A percentile compares a stretch with the other conserved stretches of the same genome.
These are phyloP conservation scores for Zosterops pallidus DNA, from an alignment of 2,113 vertebrate genomes.

Conservation along the genomic window DNA sequence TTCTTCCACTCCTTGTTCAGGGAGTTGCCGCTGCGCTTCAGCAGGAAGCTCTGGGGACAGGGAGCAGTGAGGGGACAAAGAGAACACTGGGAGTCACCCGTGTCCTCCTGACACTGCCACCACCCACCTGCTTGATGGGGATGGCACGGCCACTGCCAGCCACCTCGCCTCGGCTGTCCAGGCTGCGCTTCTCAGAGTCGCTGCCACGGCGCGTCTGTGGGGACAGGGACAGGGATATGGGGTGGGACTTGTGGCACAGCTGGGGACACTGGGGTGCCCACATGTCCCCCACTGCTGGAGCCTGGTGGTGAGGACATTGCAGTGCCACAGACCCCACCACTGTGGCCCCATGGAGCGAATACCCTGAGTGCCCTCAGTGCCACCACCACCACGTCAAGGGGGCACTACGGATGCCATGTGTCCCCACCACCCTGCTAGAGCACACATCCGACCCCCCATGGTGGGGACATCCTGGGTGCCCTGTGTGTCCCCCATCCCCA, in stretches of 20 bases:
- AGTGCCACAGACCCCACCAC: not conserved
- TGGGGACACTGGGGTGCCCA: not conserved
- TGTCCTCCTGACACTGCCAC: rapidly evolving
- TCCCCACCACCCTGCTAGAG: not conserved
- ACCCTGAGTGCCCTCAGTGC: not conserved
- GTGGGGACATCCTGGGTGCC: not conserved
- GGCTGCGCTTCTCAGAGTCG: slow-evolving; percentile 86
- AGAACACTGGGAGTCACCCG: rapidly evolving
- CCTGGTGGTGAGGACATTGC: not conserved
- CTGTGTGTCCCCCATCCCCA: too few relatives aligned
- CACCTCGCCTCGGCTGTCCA: slow-evolving; percentile 83
- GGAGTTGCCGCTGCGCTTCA: slow-evolving; percentile 93
- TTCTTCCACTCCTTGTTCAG: slow-evolving; percentile 99
- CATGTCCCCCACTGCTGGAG: rapidly evolving
- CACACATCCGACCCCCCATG: not conserved
- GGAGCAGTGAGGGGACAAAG: not conserved
- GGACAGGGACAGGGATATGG: not conserved
- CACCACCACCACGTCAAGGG: not conserved
- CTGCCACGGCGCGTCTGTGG: slow-evolving; percentile 88
- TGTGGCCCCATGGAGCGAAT: too few relatives aligned
- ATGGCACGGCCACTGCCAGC: slow-evolving; percentile 77
- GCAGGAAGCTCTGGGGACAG: slow-evolving; percentile 84
- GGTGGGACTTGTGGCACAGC: not conserved
- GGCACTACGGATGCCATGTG: rapidly evolving
- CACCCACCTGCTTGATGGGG: slow-evolving; percentile 89